Evolutionary conservation across 2,888 invertebrate species (phyloP), one percentile per base, ranked within the genome.

Genomic region (Biston stratarius): DNA sequence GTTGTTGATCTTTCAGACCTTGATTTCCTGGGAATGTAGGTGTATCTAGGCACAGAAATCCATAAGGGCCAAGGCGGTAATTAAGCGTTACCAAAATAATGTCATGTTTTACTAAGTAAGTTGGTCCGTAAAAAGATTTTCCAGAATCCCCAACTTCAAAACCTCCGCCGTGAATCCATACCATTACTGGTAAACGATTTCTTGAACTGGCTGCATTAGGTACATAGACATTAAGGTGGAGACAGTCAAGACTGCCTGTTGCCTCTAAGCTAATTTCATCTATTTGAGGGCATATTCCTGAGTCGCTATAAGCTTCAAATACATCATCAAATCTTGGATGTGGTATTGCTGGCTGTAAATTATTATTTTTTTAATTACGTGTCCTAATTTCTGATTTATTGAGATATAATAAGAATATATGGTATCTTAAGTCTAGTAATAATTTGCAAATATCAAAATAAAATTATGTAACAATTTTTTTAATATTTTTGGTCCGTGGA

Each of bases 11-110:
- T 65, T 82, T 84, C 1, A 84, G 61, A 6, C 84, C 84, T 71
- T 83, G 83, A 64, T 84, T 85, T 6, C 85, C 85, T 3, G 84
- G 80, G 7, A 81, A 70, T 9, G 80, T 77, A 5, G 79, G 76
- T 2, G 70, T 79, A 52, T 79, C 75, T 0, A 79, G 42, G 58
- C 55, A 55, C 42, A 55, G 42, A 36, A 55, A 55, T 6, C 55
- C 55, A 55, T 42, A 55, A 24, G 55, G 24, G 12, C 55, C 55
- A 33, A 55, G 6, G 47, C 84, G 73, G 38, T 83, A 85, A 68
- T 84, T 84, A 0, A 83, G 51, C 0, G 80, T 74, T 0, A 85
- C 80, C 7, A 84, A 44, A 36, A 83, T 74, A 0, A 84, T 62
- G 15, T 79, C 74, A 38, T 81, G 77, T 63, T 47, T 61, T 12